Conservation (phyloP, 2,888 invertebrate species). For the Nasonia oneida region DNA sequence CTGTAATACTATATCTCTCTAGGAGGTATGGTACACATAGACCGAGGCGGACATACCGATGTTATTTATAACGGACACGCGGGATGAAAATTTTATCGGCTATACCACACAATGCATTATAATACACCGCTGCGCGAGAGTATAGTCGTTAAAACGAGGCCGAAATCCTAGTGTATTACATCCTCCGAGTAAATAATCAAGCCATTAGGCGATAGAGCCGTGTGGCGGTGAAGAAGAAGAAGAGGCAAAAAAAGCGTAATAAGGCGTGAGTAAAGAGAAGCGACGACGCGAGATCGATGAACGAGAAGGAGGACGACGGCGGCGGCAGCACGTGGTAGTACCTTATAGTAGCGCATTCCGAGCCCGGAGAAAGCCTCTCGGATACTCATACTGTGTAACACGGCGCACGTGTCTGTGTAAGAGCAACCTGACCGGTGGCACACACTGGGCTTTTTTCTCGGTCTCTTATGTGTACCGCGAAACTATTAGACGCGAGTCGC, state of each 20-base stretch:
- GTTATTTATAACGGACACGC: background rate
- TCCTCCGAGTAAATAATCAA: constrained; percentile 26
- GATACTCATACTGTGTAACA: background rate
- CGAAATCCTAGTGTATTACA: background rate
- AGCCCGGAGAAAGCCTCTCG: constrained; percentile 74
- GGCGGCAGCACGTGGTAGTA: constrained; percentile 42
- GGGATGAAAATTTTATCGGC: constrained; percentile 16
- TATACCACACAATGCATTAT: background rate
- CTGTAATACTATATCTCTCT: constrained; percentile 1
- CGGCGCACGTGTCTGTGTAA: background rate
- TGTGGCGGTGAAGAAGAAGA: constrained; percentile 41
- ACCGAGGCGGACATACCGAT: background rate
- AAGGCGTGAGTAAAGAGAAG: constrained; percentile 4
- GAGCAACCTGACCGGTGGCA: background rate
- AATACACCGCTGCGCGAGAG: background rate
- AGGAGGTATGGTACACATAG: background rate
- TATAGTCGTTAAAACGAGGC: background rate
- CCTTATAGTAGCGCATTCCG: constrained; percentile 71
- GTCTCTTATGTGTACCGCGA: background rate
- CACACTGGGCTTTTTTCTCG: background rate
- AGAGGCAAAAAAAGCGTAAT: constrained; percentile 17
- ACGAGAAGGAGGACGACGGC: constrained; percentile 55
- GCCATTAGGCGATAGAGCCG: constrained; percentile 61
- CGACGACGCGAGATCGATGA: constrained; percentile 42
- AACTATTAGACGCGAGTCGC: constrained; percentile 1